Evolutionary conservation across 1,140 invertebrate species (phyloP).

Genomic region (Catajapyx aquilonaris): DNA sequence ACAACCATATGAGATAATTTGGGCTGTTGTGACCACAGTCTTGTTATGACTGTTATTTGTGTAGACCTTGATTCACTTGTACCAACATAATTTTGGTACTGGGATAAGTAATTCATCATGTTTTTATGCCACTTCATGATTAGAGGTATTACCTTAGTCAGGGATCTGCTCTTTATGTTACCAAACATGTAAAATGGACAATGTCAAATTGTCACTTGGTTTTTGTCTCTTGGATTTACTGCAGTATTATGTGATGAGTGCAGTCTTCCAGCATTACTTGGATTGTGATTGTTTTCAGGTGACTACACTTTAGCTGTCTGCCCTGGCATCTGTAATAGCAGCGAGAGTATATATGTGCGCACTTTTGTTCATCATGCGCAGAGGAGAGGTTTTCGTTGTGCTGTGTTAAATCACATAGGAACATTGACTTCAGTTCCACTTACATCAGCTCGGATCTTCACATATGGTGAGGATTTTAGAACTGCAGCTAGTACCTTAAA

Average conservation of each 20-base stretch:
- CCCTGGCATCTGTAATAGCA: conserved; percentile 82
- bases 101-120: not conserved
- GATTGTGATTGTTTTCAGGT: conserved; percentile 40
- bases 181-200: not conserved
- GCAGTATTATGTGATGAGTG: too few species aligned
- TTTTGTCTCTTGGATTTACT: conserved; percentile 10
- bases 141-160: not conserved
- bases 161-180: not conserved
- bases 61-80: too few species aligned
- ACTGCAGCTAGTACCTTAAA: too few species aligned
- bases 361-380: conserved; percentile 80
- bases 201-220: not conserved
- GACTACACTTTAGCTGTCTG: conserved; percentile 73
- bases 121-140: not conserved
- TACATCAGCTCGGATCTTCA: conserved; percentile 69
- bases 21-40: too few species aligned
- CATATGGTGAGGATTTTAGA: conserved; percentile 77
- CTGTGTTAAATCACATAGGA: conserved; percentile 88
- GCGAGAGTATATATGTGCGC: conserved; percentile 77
- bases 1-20: too few species aligned
- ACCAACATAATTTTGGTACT: not conserved
- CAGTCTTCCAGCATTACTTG: too few species aligned
- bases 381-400: conserved; percentile 68
- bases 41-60: too few species aligned
- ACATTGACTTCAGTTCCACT: conserved; percentile 60